Base-by-base conservation (phyloP, 2,888 invertebrate genomes). In the Heteromurus nitidus region DNA sequence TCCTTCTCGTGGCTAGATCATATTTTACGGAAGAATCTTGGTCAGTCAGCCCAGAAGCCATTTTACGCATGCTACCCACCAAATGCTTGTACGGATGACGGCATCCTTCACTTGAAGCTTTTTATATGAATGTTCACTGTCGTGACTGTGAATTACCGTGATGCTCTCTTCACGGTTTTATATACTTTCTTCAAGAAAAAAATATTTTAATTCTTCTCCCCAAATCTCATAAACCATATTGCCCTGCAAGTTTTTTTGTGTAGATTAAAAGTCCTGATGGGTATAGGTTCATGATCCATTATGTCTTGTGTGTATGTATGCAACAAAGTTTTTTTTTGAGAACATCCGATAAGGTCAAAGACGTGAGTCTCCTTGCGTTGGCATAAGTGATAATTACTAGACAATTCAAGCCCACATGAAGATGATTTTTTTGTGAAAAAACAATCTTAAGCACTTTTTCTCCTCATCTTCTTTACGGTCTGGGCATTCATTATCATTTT, bases 321-420 rank as follows among this genome's bases (percentile, higher is more conserved):
- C n/a, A 53, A 64, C 9, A 67, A 31, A 13, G 24, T 62, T 28
- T 44, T 42, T 76, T 53, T 69, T n/a, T 5, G 3, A 50, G 20
- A 60, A 42, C 18, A 44, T 64, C 16, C 64, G 47, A 75, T 50
- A 74, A 68, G 74, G 80, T 75, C 68, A 81, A 73, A 81, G 62
- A 81, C 80, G 74, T 75, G 80, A 80, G 67, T 62, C 36, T 67
- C 36, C 72, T 73, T 69, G 50, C 22, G 47, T 67, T 81, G 55
- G 69, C 69, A 69, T 64, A 74, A 73, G 80, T 81, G 80, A 81
- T 81, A 81, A 81, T 81, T 81, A 81, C 68, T 50, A 62, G 68
- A 64, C 69, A 53, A 81, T 81, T 81, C 74, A 81, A 81, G 62
- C 74, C 80, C 74, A 81, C 80, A 64, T 81, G 24, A 81, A 62